Percentiles rank a stretch among this genome's conserved stretches.
These are phyloP conservation scores for Zaprionus taronus DNA, from an alignment of 1,140 invertebrate species.

Conservation along the genomic window DNA sequence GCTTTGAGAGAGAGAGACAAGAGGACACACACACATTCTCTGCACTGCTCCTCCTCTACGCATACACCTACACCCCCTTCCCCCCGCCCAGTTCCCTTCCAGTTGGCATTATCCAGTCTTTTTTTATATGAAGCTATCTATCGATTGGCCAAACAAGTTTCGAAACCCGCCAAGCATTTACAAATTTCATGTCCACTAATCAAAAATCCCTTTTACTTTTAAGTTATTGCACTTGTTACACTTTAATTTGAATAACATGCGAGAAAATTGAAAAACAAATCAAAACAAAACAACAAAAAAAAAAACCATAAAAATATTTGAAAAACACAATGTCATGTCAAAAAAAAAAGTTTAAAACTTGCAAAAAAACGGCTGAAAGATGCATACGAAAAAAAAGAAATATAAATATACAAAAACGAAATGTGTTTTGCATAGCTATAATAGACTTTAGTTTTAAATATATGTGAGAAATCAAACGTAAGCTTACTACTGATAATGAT, in stretches of 20 bases:
- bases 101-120: constrained; percentile 14
- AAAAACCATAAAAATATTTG: constrained; percentile 54
- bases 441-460: constrained; percentile 70
- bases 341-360: constrained; percentile 80
- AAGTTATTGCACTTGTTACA: constrained; percentile 74
- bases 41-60: constrained; percentile 49
- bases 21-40: constrained; percentile 15
- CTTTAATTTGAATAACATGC: constrained; percentile 61
- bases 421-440: constrained; percentile 77
- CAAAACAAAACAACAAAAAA: constrained; percentile 60
- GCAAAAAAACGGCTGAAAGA: constrained; percentile 44
- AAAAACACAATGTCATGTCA: constrained; percentile 55
- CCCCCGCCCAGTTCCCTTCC: constrained; percentile 4
- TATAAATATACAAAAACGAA: constrained; percentile 57
- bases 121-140: background rate
- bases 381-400: constrained; percentile 53
- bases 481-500: constrained; percentile 76
- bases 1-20: constrained; percentile 24
- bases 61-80: constrained; percentile 1
- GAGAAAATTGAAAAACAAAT: constrained; percentile 56
- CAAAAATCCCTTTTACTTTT: constrained; percentile 39
- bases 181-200: constrained; percentile 53
- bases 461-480: constrained; percentile 80
- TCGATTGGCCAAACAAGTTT: constrained; percentile 26
- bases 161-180: constrained; percentile 69